Evolutionary conservation across 1,140 invertebrate genomes (phyloP).

Genomic region (Sitobion miscanthi): DNA sequence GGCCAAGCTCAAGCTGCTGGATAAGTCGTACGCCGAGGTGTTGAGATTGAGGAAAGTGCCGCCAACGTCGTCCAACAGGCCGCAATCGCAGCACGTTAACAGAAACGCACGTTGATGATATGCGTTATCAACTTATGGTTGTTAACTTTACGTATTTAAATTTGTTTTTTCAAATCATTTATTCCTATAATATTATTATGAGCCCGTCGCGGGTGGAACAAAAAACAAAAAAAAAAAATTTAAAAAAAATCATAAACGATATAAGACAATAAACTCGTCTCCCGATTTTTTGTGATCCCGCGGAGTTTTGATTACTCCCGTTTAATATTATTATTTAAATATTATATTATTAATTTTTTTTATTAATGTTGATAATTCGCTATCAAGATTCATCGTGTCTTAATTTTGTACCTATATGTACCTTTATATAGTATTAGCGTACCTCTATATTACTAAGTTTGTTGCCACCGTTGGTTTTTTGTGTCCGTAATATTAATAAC

Average conservation of each 20-base stretch:
- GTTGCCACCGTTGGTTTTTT: not conserved
- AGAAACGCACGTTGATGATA: not conserved
- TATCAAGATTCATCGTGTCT: constrained; percentile 14
- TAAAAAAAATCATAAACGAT: not conserved
- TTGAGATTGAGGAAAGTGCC: constrained; percentile 64
- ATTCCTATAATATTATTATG: constrained; percentile 40
- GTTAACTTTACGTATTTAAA: not conserved
- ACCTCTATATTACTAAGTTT: not conserved
- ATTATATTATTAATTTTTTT: not conserved
- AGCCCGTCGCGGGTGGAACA: not conserved
- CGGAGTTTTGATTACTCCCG: not conserved
- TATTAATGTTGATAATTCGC: constrained; percentile 31
- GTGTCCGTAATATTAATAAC: not conserved
- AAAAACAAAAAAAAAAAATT: not conserved
- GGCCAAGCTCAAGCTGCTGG: constrained; percentile 77
- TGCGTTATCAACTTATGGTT: not conserved
- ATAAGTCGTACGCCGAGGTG: constrained; percentile 83
- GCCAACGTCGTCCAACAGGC: not conserved
- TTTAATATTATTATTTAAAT: constrained; percentile 29
- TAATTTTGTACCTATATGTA: not conserved
- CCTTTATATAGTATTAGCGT: not conserved
- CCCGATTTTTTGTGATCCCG: not conserved
- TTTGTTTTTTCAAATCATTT: constrained; percentile 39
- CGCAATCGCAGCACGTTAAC: constrained; percentile 33
- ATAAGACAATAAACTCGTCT: not conserved